Evolutionary conservation across 2,888 invertebrate species (phyloP).

Genomic region (Cantharis rustica): DNA sequence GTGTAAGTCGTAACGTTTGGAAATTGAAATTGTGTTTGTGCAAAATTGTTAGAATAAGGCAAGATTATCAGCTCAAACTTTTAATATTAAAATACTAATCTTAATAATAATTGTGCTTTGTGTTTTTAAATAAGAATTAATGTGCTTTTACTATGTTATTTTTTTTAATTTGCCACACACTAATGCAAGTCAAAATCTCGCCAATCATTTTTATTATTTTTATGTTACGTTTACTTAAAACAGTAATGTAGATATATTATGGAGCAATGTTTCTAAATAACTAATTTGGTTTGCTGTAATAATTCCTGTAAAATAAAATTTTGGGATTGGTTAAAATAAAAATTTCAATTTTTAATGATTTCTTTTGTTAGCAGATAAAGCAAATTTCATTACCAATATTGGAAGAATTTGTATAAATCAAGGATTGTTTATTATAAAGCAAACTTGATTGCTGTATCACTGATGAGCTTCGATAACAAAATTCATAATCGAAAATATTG

Average conservation of each 20-base stretch:
- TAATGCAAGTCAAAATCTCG: not conserved
- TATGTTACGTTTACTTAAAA: not conserved
- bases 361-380: not conserved
- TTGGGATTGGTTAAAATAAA: slow-evolving; percentile 24
- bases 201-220: not conserved
- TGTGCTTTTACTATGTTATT: not conserved
- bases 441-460: too few species aligned
- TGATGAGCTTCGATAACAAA: too few species aligned
- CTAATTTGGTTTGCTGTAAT: slow-evolving; percentile 10
- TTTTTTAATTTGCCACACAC: not conserved
- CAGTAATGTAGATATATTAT: not conserved
- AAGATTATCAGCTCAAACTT: not conserved
- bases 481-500: too few species aligned
- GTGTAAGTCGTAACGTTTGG: not conserved
- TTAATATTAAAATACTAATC: not conserved
- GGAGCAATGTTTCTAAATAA: not conserved
- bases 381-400: not conserved
- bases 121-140: not conserved
- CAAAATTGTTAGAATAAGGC: not conserved
- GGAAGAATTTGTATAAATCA: not conserved
- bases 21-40: not conserved
- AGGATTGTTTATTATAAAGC: not conserved
- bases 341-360: slow-evolving; percentile 5
- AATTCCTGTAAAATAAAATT: slow-evolving; percentile 15
- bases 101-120: not conserved